phyloP scores from a whole-genome alignment of 2,888 invertebrate species.

The Thereva unica region DNA sequence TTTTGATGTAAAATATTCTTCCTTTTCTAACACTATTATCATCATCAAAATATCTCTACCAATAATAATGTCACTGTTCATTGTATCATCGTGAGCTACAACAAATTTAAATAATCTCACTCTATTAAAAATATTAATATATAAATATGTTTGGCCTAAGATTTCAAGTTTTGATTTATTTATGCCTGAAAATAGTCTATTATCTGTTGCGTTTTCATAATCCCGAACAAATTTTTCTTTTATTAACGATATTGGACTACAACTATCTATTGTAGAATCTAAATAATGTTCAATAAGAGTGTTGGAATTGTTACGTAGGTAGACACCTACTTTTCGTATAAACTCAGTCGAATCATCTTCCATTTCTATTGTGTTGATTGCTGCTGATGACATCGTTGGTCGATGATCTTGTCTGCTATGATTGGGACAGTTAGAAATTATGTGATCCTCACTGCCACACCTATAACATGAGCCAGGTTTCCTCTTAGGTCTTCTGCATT shows the following conservation, averaged over 20 bases:
- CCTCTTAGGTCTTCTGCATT: neutral
- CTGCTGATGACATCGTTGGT: neutral
- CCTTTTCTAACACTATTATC: neutral
- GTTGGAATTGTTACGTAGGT: no score
- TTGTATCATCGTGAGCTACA: slow-evolving; percentile 1
- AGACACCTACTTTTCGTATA: no score
- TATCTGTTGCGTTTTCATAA: neutral
- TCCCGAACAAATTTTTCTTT: neutral
- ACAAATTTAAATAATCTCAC: neutral
- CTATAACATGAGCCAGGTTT: neutral
- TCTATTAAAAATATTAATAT: neutral
- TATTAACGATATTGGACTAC: slow-evolving; percentile 2
- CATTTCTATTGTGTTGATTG: no score
- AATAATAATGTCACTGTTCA: neutral
- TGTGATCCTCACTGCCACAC: neutral
- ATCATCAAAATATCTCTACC: slow-evolving; percentile 9
- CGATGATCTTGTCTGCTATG: neutral
- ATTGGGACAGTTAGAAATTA: neutral
- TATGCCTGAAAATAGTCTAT: neutral
- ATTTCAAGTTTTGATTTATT: neutral
- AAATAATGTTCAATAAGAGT: no score
- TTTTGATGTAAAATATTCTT: slow-evolving; percentile 1
- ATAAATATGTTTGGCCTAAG: neutral
- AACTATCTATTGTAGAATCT: neutral
- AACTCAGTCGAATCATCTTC: no score